Evolutionary conservation across 1,140 invertebrate genomes (phyloP), one percentile per base, ranked within the genome.

Genomic region (Drosophila miranda): DNA sequence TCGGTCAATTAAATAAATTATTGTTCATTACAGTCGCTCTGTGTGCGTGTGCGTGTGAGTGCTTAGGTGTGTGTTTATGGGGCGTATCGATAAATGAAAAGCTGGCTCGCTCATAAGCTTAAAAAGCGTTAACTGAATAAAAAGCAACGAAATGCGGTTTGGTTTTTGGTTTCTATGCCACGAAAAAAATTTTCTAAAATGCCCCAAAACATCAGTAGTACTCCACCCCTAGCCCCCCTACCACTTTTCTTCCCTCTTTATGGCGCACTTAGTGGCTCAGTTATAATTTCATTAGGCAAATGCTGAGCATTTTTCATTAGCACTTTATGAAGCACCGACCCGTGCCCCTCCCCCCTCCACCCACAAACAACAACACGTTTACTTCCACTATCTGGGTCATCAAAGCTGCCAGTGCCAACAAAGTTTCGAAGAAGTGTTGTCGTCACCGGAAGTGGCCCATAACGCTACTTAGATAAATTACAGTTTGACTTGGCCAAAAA

Each of bases 1-100:
- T 59, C 48, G 8, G 59, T 75, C 87, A 89, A 89, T 89, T 89
- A 89, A 89, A 81, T 89, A 87, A 89, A 89, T 89, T 89, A 89
- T 76, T 78, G 67, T 74, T 84, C 75, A 76, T 76, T 75, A 69
- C 56, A 75, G 72, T 62, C 68, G 63, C 58, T 38, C 58, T 38
- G 30, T 61, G 48, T 64, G 60, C 51, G 44, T 48, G 52, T 14
- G 54, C 14, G 46, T 57, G 71, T 75, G 76, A 62, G 58, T 43
- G 70, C 52, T 68, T 75, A 58, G 59, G 52, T 78, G 19, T 19
- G 19, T 19, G 19, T 19, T 16, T 16, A 19, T 19, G 19, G 19
- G 19, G 19, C 2, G 75, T 83, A 82, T 83, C 62, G 57, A 82
- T 55, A 62, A 62, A 73, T 74, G 60, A 73, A 74, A 74, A 74